Conservation (phyloP, 2,888 invertebrate genomes). For the Smittia sp. region DNA sequence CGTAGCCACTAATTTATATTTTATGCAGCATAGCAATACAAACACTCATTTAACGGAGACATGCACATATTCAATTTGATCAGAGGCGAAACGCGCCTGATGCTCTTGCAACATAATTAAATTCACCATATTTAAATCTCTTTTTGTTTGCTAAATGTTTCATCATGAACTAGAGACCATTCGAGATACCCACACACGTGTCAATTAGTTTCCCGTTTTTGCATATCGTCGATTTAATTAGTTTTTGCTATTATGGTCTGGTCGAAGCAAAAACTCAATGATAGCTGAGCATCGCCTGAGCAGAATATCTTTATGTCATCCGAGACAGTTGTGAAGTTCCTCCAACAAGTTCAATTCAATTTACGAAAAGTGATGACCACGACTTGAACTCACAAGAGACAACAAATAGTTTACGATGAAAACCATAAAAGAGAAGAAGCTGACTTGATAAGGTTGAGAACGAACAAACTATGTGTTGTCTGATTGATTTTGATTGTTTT, state of each 20-base stretch:
- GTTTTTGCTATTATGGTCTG: too few species aligned
- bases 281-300: too few species aligned
- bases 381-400: not conserved
- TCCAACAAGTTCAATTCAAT: not conserved
- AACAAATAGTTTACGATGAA: not conserved
- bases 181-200: too few species aligned
- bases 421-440: not conserved
- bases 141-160: slow-evolving; percentile 25
- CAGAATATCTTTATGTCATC: too few species aligned
- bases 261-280: too few species aligned
- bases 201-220: too few species aligned
- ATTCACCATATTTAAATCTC: slow-evolving; percentile 28
- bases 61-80: not conserved
- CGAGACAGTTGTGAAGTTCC: not conserved
- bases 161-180: not conserved
- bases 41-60: not conserved
- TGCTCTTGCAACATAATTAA: slow-evolving; percentile 6
- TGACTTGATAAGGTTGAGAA: not conserved
- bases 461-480: not conserved
- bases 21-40: not conserved
- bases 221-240: too few species aligned
- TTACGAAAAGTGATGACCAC: not conserved
- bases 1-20: too few species aligned
- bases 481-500: slow-evolving; percentile 4
- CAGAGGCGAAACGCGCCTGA: too few species aligned